Percentiles rank a stretch among this genome's conserved stretches.
Conservation (phyloP, 2,888 invertebrate species). For the Carabus problematicus region DNA sequence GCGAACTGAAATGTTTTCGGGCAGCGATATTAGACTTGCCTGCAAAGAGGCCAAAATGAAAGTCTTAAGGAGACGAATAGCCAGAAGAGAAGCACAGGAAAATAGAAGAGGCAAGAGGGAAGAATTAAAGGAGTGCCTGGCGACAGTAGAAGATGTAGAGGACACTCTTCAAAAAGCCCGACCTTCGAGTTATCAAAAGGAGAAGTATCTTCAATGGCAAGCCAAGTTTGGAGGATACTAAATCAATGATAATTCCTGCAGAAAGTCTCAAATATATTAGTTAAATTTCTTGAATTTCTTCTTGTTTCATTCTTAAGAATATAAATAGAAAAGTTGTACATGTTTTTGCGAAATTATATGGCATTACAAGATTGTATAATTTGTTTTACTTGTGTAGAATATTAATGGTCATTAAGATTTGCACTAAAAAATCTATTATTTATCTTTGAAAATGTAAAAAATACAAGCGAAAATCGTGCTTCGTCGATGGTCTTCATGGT, state of each 20-base stretch:
- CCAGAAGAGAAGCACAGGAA: conserved; percentile 36
- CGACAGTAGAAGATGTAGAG: conserved; percentile 59
- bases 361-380: no score
- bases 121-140: conserved; percentile 45
- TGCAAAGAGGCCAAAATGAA: conserved; percentile 91
- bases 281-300: no score
- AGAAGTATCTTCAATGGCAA: conserved; percentile 71
- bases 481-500: no score
- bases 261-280: no score
- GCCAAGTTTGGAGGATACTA: conserved; percentile 66
- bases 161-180: conserved; percentile 65
- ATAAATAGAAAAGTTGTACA: no score
- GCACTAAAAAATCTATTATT: no score
- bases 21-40: conserved; percentile 84
- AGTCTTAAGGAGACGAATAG: conserved; percentile 72
- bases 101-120: conserved; percentile 49
- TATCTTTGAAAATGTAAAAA: no score
- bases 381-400: no score
- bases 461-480: no score
- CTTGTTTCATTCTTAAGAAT: no score
- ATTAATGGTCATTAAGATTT: no score
- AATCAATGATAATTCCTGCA: conserved; percentile 42
- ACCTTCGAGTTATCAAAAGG: conserved; percentile 65
- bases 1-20: conserved; percentile 80
- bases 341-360: no score